A percentile compares a stretch with the other conserved stretches of the same genome.
Conservation (phyloP, 2,888 invertebrate genomes). For the Agrochola macilenta region DNA sequence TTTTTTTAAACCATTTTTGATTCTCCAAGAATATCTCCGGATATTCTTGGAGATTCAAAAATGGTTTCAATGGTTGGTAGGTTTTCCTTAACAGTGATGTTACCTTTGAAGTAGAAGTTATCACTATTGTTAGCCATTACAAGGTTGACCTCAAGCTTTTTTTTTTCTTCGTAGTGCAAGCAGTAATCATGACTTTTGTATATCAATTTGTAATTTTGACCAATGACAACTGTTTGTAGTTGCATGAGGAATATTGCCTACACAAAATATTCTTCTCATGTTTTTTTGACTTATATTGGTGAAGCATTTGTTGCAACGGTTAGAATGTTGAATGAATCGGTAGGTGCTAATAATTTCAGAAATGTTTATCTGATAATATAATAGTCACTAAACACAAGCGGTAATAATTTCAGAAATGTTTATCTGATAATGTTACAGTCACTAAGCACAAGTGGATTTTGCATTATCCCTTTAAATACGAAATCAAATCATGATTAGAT, state of each 20-base stretch:
- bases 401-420: not conserved
- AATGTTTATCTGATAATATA: constrained; percentile 18
- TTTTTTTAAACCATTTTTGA: constrained; percentile 33
- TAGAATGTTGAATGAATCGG: not conserved
- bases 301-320: not conserved
- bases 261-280: not conserved
- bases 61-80: no score
- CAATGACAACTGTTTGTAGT: constrained; percentile 5
- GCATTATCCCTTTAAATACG: not conserved
- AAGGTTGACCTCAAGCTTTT: constrained; percentile 1
- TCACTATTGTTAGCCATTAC: constrained; percentile 12
- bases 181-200: constrained; percentile 14
- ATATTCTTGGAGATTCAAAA: no score
- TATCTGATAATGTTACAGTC: constrained; percentile 31
- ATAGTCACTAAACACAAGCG: not conserved
- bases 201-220: constrained; percentile 10
- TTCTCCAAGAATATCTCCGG: constrained; percentile 31
- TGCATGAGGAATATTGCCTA: not conserved
- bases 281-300: not conserved
- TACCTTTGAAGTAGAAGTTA: constrained; percentile 8
- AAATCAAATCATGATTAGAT: not conserved
- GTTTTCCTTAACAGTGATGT: constrained; percentile 18
- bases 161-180: constrained; percentile 14
- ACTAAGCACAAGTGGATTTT: not conserved
- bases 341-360: not conserved